Conservation (phyloP, 2,113 vertebrate species). For the Sorex araneus region DNA sequence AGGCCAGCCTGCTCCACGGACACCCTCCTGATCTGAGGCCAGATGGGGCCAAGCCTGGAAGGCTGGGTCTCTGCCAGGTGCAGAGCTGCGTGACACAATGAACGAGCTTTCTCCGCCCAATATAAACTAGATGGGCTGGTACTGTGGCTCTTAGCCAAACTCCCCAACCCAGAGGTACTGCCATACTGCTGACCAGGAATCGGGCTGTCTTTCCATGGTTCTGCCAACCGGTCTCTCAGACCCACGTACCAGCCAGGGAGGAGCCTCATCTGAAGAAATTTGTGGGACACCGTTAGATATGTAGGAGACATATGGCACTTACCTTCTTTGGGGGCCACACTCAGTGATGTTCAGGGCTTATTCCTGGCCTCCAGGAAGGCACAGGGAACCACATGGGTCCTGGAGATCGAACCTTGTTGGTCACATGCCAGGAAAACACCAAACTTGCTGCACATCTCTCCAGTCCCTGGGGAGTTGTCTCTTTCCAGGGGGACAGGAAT, state of each 20-base stretch:
- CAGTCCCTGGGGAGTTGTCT: too few relatives aligned
- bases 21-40: background rate
- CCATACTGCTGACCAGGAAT: background rate
- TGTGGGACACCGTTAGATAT: background rate
- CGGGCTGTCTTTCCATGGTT: background rate
- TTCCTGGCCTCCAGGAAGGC: too few relatives aligned
- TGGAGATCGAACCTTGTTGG: too few relatives aligned
- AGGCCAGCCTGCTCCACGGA: background rate
- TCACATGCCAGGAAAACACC: too few relatives aligned
- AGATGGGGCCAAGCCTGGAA: conserved; percentile 37
- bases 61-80: background rate
- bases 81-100: background rate
- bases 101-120: background rate
- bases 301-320: background rate
- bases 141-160: background rate
- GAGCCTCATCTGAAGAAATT: background rate
- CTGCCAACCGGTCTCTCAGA: background rate
- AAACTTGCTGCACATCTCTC: too few relatives aligned
- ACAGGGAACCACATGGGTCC: too few relatives aligned
- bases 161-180: background rate
- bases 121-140: background rate
- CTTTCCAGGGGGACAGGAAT: too few relatives aligned
- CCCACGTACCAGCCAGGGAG: background rate
- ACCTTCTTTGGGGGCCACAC: background rate
- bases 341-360: too few relatives aligned